Conservation (phyloP, 2,888 invertebrate genomes). For the Proisotoma minuta region DNA sequence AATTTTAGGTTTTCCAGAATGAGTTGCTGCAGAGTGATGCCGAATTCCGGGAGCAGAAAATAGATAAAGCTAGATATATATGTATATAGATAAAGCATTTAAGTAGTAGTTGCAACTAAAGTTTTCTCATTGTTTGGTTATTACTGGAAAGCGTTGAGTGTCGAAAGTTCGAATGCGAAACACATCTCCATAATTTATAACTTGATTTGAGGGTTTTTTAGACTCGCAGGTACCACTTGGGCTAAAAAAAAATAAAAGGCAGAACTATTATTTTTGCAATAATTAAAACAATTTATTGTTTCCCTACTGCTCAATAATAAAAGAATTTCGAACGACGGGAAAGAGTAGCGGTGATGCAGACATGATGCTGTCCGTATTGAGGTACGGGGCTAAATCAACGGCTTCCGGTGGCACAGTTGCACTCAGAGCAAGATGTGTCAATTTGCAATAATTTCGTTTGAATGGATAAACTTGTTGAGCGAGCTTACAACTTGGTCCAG, state of each 20-base stretch:
- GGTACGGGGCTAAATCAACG: conserved; percentile 39
- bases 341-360: conserved; percentile 39
- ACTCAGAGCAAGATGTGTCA: conserved; percentile 37
- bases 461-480: conserved; percentile 35
- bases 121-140: too few species aligned
- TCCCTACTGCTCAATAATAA: conserved; percentile 41
- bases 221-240: too few species aligned
- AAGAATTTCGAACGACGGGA: conserved; percentile 44
- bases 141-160: conserved; percentile 35
- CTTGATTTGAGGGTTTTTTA: too few species aligned
- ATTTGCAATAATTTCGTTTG: conserved; percentile 34
- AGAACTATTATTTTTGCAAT: too few species aligned
- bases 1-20: conserved; percentile 42
- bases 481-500: conserved; percentile 38
- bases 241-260: too few species aligned
- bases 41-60: conserved; percentile 41
- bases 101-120: background rate
- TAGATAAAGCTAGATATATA: conserved; percentile 29
- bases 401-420: conserved; percentile 35
- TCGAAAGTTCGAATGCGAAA: conserved; percentile 41
- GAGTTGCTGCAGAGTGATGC: conserved; percentile 32
- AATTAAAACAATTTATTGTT: too few species aligned
- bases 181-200: conserved; percentile 38
- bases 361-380: conserved; percentile 41
- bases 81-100: background rate